Percentiles rank a stretch among this genome's conserved stretches.
Conservation (phyloP, 2,888 invertebrate genomes). For the Pammene aurita region DNA sequence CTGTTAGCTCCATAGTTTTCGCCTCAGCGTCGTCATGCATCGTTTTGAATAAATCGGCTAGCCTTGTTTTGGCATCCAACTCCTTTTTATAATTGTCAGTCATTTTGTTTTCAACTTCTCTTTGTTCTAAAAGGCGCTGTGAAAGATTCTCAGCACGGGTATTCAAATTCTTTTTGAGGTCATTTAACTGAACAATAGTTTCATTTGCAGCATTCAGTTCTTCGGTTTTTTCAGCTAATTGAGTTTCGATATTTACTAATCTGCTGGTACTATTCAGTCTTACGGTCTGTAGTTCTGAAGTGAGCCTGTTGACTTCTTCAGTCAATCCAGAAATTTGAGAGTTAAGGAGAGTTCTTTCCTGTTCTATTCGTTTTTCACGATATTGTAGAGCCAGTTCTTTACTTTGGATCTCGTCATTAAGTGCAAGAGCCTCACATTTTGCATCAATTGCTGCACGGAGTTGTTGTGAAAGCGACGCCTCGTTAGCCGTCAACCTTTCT, state of each 20-base stretch:
- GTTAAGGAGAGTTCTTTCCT: constrained; percentile 89
- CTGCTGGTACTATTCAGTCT: constrained; percentile 87
- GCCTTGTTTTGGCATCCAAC: constrained; percentile 91
- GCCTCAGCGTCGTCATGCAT: constrained; percentile 90
- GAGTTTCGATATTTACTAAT: constrained; percentile 88
- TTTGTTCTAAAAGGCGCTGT: constrained; percentile 88
- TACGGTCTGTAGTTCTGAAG: constrained; percentile 89
- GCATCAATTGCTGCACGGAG: constrained; percentile 89
- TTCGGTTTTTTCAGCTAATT: constrained; percentile 90
- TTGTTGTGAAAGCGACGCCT: constrained; percentile 88
- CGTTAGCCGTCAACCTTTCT: constrained; percentile 87
- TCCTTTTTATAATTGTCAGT: constrained; percentile 90
- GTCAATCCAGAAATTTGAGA: constrained; percentile 91
- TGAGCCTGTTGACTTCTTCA: constrained; percentile 90
- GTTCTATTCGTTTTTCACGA: constrained; percentile 92
- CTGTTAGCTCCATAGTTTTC: constrained; percentile 90
- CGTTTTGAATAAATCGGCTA: constrained; percentile 92
- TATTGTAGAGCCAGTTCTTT: constrained; percentile 90
- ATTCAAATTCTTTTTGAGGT: constrained; percentile 86
- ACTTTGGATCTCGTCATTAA: constrained; percentile 91
- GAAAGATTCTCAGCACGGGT: constrained; percentile 87
- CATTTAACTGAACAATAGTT: constrained; percentile 86
- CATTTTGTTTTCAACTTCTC: constrained; percentile 89
- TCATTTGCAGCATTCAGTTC: constrained; percentile 89
- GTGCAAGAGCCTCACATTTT: constrained; percentile 92